phyloP scores from a whole-genome alignment of 2,113 vertebrate species.

The Eulemur macaco region DNA sequence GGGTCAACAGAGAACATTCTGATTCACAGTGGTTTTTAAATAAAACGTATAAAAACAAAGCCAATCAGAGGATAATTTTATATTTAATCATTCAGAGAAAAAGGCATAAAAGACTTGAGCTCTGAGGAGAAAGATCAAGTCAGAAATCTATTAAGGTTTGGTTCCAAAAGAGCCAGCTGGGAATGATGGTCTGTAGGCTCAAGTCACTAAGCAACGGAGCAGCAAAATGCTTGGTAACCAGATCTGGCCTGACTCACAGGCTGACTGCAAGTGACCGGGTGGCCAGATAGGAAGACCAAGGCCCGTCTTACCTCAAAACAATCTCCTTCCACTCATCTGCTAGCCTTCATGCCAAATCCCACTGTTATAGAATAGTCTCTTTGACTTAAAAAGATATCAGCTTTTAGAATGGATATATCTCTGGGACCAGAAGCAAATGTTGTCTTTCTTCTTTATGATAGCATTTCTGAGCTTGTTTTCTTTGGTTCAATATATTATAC shows the following conservation, averaged over 20 bases:
- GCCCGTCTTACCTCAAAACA: not conserved
- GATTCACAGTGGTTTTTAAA: conserved; percentile 35
- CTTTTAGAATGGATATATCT: conserved; percentile 29
- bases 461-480: not conserved
- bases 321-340: not conserved
- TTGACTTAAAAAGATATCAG: not conserved
- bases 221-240: conserved; percentile 67
- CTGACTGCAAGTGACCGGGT: not conserved
- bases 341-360: not conserved
- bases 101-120: conserved; percentile 32
- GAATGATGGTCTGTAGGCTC: conserved; percentile 59
- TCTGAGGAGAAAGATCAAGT: conserved; percentile 58
- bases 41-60: conserved; percentile 1
- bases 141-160: conserved; percentile 57
- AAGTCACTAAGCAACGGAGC: conserved; percentile 71
- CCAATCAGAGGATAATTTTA: conserved; percentile 41
- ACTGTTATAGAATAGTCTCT: not conserved
- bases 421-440: not conserved
- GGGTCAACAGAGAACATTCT: not conserved
- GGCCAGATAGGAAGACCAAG: not conserved
- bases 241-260: conserved; percentile 59
- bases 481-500: not conserved
- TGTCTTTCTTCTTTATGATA: conserved; percentile 15
- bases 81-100: conserved; percentile 46
- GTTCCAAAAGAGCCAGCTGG: conserved; percentile 64